A percentile compares a stretch with the other conserved stretches of the same genome.
phyloP scores from a whole-genome alignment of 2,888 invertebrate genomes.

The Poecilobothrus nobilitatus region DNA sequence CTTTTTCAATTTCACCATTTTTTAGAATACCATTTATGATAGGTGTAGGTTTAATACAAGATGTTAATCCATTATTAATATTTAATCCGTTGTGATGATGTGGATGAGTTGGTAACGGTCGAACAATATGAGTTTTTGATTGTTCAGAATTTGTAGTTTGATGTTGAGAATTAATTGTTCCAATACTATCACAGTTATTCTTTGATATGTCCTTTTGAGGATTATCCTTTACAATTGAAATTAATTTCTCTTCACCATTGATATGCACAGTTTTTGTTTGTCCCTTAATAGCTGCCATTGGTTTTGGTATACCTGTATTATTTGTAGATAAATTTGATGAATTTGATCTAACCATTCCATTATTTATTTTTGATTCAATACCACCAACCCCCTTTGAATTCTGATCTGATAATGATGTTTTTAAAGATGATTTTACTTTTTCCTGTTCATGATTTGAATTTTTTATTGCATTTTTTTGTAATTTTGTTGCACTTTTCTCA shows the following conservation, averaged over 20 bases:
- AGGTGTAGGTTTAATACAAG: constrained; percentile 25
- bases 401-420: neutral
- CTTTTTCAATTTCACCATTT: neutral
- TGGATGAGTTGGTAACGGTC: neutral
- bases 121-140: constrained; percentile 22
- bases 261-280: constrained; percentile 60
- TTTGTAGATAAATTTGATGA: neutral
- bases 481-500: constrained; percentile 14
- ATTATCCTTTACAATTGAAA: constrained; percentile 29
- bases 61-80: neutral
- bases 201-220: constrained; percentile 43
- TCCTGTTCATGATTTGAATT: constrained; percentile 13
- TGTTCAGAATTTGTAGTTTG: neutral
- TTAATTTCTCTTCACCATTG: constrained; percentile 35
- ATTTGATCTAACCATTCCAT: constrained; percentile 11
- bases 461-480: constrained; percentile 17
- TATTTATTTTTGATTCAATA: constrained; percentile 21
- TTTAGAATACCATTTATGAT: constrained; percentile 21
- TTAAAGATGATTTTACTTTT: constrained; percentile 44
- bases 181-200: constrained; percentile 24
- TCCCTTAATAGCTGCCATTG: constrained; percentile 78
- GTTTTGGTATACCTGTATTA: constrained; percentile 71
- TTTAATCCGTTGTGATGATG: neutral
- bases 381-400: constrained; percentile 10
- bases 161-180: neutral